Evolutionary conservation across 2,888 invertebrate genomes (phyloP).

Genomic region (Allophyes oxyacanthae): DNA sequence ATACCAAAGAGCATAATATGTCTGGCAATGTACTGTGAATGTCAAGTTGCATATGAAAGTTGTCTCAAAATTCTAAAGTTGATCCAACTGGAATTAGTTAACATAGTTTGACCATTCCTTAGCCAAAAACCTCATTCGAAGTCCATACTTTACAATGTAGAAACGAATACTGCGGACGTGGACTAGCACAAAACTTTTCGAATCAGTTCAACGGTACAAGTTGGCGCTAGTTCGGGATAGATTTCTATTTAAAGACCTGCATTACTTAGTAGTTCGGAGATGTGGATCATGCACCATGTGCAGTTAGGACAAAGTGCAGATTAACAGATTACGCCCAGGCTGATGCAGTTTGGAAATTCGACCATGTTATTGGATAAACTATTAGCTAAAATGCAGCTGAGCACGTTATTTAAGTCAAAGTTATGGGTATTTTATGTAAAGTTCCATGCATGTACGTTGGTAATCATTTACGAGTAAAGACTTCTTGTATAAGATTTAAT

Average conservation of each 20-base stretch:
- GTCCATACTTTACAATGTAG: constrained; percentile 31
- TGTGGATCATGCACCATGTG: constrained; percentile 56
- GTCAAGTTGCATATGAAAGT: constrained; percentile 4
- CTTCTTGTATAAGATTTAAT: not conserved
- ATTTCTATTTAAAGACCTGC: constrained; percentile 66
- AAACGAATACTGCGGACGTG: constrained; percentile 45
- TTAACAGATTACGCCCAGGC: constrained; percentile 60
- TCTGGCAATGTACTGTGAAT: constrained; percentile 7
- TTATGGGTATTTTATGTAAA: too few relatives aligned
- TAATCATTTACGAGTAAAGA: too few relatives aligned
- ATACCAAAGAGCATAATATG: too few relatives aligned
- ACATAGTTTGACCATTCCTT: constrained; percentile 24
- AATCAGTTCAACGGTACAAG: constrained; percentile 54
- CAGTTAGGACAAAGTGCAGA: constrained; percentile 52
- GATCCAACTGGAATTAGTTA: constrained; percentile 11
- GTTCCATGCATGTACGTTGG: too few relatives aligned
- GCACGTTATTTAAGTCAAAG: too few relatives aligned
- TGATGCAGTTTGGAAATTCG: constrained; percentile 48
- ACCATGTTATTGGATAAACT: constrained; percentile 15
- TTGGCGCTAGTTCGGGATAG: constrained; percentile 51
- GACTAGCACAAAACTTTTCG: constrained; percentile 54
- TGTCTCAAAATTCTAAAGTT: constrained; percentile 25
- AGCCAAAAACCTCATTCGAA: constrained; percentile 38
- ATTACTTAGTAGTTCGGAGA: constrained; percentile 56
- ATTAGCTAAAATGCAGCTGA: constrained; percentile 3